Base-by-base conservation (phyloP, 30 jellyfish, hydroid and myxozoan genomes). In the Mastigias papua region DNA sequence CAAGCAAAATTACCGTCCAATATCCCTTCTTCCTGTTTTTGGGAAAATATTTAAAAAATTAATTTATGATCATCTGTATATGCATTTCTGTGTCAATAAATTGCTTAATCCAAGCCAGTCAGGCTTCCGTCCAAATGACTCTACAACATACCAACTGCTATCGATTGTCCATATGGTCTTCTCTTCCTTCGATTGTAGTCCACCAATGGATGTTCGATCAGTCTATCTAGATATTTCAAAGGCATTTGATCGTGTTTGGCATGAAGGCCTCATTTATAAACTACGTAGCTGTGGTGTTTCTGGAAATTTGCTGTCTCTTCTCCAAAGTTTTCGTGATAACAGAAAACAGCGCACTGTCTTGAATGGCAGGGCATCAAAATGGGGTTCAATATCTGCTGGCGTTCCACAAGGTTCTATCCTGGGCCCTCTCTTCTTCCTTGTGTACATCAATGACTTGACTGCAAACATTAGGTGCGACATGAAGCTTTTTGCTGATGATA, bases 211-310 rank as follows among this genome's bases (percentile, higher is more conserved):
- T 64, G 54, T 78, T 23, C 69, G 86, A 0, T 66, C 91, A 10
- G 86, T 87, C 11, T 77, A 57, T 29, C 90, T 76, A 0, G 86
- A 76, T 32, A 61, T 87, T 0, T 87, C 96, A 29, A 87, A 87
- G 79, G 96, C 96, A 10, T 87, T 87, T 77, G 91, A 76, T 50
- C 33, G 86, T 31, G 90, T 86, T 31, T 84, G 91, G 96, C 69
- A 57, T 19, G 69, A 57, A 17, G 30, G 69, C 69, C 69, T 10
- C 23, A 57, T 57, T 7, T 57, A 0, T 10, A 23, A 57, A 23
- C 69, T 57, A 17, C 27, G 30, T 16, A 20, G 69, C 27, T 57
- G 69, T 6, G 69, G 69, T 57, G 69, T 57, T 57, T 57, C 69
- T 16, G 87, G 69, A 20, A 20, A 57, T 23, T 23, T 57, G 8